Conservation (phyloP, 2,113 vertebrate species). For the Cervus canadensis region DNA sequence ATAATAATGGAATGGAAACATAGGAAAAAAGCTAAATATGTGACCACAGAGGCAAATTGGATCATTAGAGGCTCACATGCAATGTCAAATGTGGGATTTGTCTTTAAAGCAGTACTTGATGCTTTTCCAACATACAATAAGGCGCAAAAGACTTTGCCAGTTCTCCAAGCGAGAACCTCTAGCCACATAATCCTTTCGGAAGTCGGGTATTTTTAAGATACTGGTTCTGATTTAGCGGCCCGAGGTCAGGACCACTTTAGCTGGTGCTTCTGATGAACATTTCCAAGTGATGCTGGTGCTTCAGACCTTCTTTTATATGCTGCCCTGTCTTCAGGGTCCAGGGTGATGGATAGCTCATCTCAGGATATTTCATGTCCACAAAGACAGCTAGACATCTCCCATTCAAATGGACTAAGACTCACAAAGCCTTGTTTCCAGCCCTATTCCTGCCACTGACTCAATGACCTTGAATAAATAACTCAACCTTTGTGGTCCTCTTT, state of each 20-base stretch:
- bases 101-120: background rate
- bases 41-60: slow-evolving; percentile 32
- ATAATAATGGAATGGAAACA: slow-evolving; percentile 55
- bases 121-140: background rate
- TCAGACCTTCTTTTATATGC: rapidly evolving
- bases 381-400: background rate
- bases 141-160: background rate
- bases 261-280: background rate
- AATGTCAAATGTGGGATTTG: background rate
- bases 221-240: background rate
- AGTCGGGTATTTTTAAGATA: background rate
- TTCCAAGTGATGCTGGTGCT: no score
- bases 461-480: background rate
- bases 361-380: background rate
- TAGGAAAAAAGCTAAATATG: slow-evolving; percentile 23
- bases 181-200: background rate
- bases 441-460: background rate
- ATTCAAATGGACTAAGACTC: rapidly evolving
- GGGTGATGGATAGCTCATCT: background rate
- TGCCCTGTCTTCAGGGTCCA: background rate
- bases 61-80: slow-evolving; percentile 25
- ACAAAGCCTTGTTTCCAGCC: background rate
- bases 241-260: background rate
- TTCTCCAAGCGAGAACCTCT: background rate
- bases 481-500: background rate